Percentiles rank a stretch among this genome's conserved stretches.
Evolutionary conservation across 2,797 vertebrate species (phyloP).

Genomic region (Fundulus diaphanus): DNA sequence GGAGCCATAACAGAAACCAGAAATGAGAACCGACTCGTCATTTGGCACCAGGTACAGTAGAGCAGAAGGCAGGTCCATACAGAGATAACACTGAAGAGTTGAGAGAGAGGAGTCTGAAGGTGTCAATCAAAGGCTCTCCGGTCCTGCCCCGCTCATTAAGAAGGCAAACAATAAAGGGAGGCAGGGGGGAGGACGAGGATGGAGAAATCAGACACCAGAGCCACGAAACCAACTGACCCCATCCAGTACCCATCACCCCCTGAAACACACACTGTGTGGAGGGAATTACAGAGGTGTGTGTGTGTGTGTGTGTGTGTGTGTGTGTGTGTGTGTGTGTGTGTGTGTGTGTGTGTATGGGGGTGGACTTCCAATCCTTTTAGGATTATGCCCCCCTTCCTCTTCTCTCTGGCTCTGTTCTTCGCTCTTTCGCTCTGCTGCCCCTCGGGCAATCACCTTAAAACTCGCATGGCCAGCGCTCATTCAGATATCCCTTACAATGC

Average conservation of each 20-base stretch:
- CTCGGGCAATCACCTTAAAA: constrained; percentile 93
- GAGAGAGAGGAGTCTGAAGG: constrained; percentile 72
- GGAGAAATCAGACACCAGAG: constrained; percentile 87
- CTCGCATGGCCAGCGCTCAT: constrained; percentile 92
- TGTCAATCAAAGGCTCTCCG: constrained; percentile 86
- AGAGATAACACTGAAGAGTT: constrained; percentile 17
- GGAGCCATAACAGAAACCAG: constrained; percentile 19
- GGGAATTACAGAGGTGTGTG: constrained; percentile 42
- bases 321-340: constrained; percentile 48
- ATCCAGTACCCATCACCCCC: constrained; percentile 68
- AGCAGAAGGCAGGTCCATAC: constrained; percentile 6
- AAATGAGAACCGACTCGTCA: constrained; percentile 30
- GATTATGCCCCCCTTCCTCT: constrained; percentile 75
- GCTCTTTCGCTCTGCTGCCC: constrained; percentile 85
- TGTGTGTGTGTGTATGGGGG: constrained; percentile 28
- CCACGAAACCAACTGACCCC: constrained; percentile 76
- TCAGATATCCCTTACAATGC: constrained; percentile 94
- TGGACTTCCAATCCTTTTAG: constrained; percentile 83
- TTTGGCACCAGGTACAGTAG: constrained; percentile 43
- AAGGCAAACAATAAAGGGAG: constrained; percentile 90
- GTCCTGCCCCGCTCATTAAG: constrained; percentile 96
- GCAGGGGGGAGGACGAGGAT: constrained; percentile 78
- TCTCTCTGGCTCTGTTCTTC: constrained; percentile 68
- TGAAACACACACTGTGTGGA: constrained; percentile 42
- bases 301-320: constrained; percentile 33